Evolutionary conservation across 2,888 invertebrate genomes (phyloP).

Genomic region (Acleris sparsana): DNA sequence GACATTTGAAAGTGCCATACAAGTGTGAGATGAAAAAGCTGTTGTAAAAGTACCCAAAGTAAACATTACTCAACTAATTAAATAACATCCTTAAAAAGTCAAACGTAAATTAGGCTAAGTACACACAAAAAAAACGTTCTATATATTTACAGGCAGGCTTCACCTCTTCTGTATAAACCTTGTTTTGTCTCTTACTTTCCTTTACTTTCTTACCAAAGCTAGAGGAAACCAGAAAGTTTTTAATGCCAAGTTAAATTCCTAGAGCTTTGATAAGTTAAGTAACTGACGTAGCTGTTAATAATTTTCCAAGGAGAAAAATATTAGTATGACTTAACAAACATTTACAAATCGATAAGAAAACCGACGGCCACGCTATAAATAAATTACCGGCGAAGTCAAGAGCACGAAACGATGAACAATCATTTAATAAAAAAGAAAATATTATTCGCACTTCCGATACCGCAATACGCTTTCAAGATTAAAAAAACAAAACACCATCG

Average conservation of each 20-base stretch:
- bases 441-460: conserved; percentile 16
- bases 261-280: background rate
- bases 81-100: no score
- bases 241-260: background rate
- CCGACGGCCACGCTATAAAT: conserved; percentile 25
- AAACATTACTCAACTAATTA: no score
- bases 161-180: no score
- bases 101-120: no score
- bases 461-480: conserved; percentile 19
- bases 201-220: no score
- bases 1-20: no score
- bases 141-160: no score
- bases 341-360: conserved; percentile 18
- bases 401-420: conserved; percentile 19
- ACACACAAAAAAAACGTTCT: no score
- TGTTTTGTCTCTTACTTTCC: no score
- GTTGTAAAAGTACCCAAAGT: no score
- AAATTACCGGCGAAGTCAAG: conserved; percentile 13
- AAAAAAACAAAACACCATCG: conserved; percentile 25
- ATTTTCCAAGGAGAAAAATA: background rate
- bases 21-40: no score
- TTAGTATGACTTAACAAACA: background rate
- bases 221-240: no score
- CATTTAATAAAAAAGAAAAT: conserved; percentile 20
- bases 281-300: background rate